Evolutionary conservation across 2,797 vertebrate species (phyloP).

Genomic region (Selene dorsalis): DNA sequence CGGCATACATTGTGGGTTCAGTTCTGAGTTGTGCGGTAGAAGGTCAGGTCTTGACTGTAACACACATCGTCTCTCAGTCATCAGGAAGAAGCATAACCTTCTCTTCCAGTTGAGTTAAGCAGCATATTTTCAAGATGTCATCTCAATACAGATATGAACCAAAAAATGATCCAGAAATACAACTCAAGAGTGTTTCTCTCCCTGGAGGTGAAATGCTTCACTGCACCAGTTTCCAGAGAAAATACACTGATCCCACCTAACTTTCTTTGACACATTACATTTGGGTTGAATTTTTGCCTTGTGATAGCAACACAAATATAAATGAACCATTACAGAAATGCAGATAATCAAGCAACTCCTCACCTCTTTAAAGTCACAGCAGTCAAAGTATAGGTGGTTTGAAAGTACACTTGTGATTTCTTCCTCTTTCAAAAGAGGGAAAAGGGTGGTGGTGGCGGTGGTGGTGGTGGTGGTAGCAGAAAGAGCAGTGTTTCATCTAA

Average conservation of each 20-base stretch:
- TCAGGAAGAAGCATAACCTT: slow-evolving; percentile 45
- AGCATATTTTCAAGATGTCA: slow-evolving; percentile 58
- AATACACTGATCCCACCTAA: slow-evolving; percentile 9
- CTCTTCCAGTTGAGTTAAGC: slow-evolving; percentile 53
- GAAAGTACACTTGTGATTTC: slow-evolving; percentile 67
- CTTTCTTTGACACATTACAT: slow-evolving; percentile 17
- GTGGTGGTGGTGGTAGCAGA: slow-evolving; percentile 57
- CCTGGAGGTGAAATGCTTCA: slow-evolving; percentile 16
- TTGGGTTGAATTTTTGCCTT: background rate
- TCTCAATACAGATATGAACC: slow-evolving; percentile 49
- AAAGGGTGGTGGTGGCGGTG: slow-evolving; percentile 54
- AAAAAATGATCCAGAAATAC: slow-evolving; percentile 51
- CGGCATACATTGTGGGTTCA: background rate
- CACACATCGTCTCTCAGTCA: slow-evolving; percentile 24
- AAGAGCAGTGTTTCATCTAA: slow-evolving; percentile 81
- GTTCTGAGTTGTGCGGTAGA: slow-evolving; percentile 24
- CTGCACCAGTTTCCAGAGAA: slow-evolving; percentile 13
- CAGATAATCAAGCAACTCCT: slow-evolving; percentile 36
- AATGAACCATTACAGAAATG: slow-evolving; percentile 28
- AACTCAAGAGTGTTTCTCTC: slow-evolving; percentile 32
- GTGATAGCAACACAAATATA: background rate
- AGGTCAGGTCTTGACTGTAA: slow-evolving; percentile 57
- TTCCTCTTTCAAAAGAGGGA: slow-evolving; percentile 61
- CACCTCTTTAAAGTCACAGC: slow-evolving; percentile 41
- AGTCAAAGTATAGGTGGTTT: slow-evolving; percentile 59